phyloP scores from a whole-genome alignment of 2,888 invertebrate genomes.

The Augochlorella aurata region DNA sequence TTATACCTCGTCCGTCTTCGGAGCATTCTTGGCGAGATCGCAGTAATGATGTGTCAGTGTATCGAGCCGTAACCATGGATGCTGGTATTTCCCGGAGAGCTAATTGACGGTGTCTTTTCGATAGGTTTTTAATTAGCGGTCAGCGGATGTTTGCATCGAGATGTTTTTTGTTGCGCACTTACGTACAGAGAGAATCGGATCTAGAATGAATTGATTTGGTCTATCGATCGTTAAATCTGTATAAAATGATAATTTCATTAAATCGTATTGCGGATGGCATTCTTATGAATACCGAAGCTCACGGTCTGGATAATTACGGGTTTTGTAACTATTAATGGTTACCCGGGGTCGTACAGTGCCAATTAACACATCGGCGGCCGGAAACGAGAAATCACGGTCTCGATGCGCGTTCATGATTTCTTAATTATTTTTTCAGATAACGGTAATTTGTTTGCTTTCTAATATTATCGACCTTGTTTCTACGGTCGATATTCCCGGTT shows the following conservation, averaged over 20 bases:
- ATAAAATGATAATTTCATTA: background rate
- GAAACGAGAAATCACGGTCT: background rate
- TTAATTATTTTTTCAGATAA: background rate
- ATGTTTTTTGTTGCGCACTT: background rate
- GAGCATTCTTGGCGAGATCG: background rate
- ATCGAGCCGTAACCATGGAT: background rate
- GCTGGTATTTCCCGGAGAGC: background rate
- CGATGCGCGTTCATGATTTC: constrained; percentile 6
- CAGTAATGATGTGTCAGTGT: background rate
- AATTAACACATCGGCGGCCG: constrained; percentile 1
- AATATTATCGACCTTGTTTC: constrained; percentile 1
- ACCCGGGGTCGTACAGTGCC: background rate
- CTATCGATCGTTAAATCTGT: background rate
- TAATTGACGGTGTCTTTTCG: constrained; percentile 8
- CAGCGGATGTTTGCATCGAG: background rate
- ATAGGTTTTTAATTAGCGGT: background rate
- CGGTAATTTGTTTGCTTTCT: constrained; percentile 1
- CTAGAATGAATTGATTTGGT: background rate
- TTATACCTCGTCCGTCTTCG: background rate
- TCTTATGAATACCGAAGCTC: background rate
- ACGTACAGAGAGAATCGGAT: background rate
- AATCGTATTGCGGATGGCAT: background rate
- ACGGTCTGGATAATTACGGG: background rate
- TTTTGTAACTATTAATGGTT: background rate
- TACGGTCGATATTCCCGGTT: background rate